These are phyloP conservation scores for Apoda limacodes DNA, from an alignment of 2,888 invertebrate species.

Conservation along the genomic window DNA sequence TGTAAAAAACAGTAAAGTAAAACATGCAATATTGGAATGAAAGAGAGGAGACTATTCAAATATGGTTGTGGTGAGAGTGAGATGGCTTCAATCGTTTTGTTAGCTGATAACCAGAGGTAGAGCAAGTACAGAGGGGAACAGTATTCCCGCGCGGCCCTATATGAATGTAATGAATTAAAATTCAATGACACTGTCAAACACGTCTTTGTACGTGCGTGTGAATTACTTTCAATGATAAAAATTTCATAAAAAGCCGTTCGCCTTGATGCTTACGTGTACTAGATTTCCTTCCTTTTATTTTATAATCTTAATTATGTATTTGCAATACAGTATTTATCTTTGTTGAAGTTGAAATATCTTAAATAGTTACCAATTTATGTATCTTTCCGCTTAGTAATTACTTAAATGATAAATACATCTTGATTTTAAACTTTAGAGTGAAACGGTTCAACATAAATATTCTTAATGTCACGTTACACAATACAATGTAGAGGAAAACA, in stretches of 20 bases:
- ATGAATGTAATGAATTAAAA: constrained; percentile 68
- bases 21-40: constrained; percentile 63
- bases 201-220: constrained; percentile 41
- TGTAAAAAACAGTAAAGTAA: too few relatives aligned
- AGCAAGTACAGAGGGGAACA: constrained; percentile 64
- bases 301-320: too few relatives aligned
- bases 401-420: too few relatives aligned
- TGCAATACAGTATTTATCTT: too few relatives aligned
- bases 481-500: constrained; percentile 36
- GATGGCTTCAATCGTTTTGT: constrained; percentile 62
- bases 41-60: constrained; percentile 48
- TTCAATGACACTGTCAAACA: constrained; percentile 52
- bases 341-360: too few relatives aligned
- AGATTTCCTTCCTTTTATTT: too few relatives aligned
- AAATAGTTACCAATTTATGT: too few relatives aligned
- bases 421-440: too few relatives aligned
- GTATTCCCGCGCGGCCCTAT: constrained; percentile 63
- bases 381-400: too few relatives aligned
- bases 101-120: constrained; percentile 68
- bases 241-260: too few relatives aligned
- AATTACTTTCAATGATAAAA: constrained; percentile 31
- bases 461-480: constrained; percentile 25
- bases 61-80: constrained; percentile 43
- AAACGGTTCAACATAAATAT: too few relatives aligned
- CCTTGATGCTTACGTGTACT: too few relatives aligned